These are phyloP conservation scores for Eriosoma lanigerum DNA, from an alignment of 1,140 invertebrate species.

Conservation along the genomic window DNA sequence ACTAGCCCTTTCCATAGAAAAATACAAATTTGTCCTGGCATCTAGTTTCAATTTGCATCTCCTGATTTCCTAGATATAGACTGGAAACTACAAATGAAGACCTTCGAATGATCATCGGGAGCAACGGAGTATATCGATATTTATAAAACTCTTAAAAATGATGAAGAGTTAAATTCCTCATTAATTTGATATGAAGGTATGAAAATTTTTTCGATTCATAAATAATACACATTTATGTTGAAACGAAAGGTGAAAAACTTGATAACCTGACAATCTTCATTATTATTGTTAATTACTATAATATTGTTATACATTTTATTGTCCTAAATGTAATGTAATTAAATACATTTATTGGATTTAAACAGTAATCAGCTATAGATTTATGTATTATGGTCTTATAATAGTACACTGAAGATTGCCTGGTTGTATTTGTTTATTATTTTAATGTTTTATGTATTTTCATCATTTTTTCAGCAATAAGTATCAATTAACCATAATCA, in stretches of 20 bases:
- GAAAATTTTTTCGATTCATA: constrained; percentile 6
- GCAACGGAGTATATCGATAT: not conserved
- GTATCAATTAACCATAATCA: not conserved
- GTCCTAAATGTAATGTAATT: no score
- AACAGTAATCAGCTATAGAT: not conserved
- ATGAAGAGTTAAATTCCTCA: constrained; percentile 17
- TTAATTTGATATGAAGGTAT: constrained; percentile 9
- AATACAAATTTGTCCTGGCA: not conserved
- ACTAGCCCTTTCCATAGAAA: not conserved
- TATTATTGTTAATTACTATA: not conserved
- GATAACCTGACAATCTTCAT: constrained; percentile 30
- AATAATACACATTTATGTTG: not conserved
- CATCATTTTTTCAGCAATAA: constrained; percentile 31
- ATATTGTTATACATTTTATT: no score
- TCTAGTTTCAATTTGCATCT: not conserved
- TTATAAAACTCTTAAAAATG: constrained; percentile 6
- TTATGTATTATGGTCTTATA: not conserved
- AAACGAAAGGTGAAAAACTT: not conserved
- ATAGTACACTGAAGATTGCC: constrained; percentile 27
- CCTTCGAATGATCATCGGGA: constrained; percentile 17
- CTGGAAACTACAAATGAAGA: constrained; percentile 1
- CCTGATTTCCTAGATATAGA: not conserved
- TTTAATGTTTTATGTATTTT: constrained; percentile 34
- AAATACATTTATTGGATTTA: not conserved
- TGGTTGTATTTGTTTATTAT: constrained; percentile 3